These are phyloP conservation scores for Columba guinea DNA, from an alignment of 2,797 vertebrate species.

Conservation along the genomic window DNA sequence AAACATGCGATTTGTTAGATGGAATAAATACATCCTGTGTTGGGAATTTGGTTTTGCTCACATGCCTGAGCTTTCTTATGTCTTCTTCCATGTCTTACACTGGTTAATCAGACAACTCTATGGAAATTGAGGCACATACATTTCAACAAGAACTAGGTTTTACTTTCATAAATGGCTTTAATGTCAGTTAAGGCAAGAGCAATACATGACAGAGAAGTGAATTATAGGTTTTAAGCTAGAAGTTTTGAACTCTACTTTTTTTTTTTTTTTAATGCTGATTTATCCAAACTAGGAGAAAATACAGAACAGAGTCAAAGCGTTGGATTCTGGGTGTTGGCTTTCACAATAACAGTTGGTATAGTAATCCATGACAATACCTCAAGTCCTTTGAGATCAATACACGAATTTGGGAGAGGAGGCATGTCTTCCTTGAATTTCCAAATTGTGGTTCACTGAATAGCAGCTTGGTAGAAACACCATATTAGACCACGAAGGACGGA, in stretches of 20 bases:
- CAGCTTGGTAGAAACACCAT: background rate
- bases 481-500: background rate
- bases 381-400: background rate
- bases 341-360: background rate
- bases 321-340: background rate
- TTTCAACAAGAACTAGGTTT: background rate
- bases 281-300: background rate
- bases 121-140: background rate
- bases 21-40: background rate
- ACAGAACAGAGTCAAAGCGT: background rate
- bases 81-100: background rate
- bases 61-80: background rate
- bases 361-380: background rate
- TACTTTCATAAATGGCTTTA: background rate
- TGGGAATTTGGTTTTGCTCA: background rate
- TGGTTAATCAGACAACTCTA: background rate
- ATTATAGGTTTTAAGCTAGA: background rate
- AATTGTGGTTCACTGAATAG: background rate
- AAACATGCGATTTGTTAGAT: background rate
- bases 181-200: background rate
- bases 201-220: background rate
- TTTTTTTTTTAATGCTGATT: background rate
- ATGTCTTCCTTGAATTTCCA: background rate
- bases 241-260: background rate
- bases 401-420: background rate